Evolutionary conservation across 2,888 invertebrate species (phyloP), one percentile per base, ranked within the genome.

Genomic region (Parochlus steinenii): DNA sequence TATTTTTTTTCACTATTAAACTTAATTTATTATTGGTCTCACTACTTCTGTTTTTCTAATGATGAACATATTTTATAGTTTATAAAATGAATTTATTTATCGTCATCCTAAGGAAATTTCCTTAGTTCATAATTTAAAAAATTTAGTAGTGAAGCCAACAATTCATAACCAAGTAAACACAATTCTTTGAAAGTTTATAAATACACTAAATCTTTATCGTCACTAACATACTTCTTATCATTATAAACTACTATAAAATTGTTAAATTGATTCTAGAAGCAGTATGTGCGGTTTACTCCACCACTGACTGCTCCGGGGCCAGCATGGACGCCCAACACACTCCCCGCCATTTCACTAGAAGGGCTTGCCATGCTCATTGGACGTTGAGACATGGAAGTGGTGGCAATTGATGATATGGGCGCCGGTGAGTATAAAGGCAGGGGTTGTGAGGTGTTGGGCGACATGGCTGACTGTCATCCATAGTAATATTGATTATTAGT

Each of bases 381-480:
- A 23, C 33, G 41, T 28, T 41, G 41, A 34, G 40, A 38, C 36
- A n/a, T 36, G 35, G 20, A 36, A 32, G 49, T 49, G 39, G 37
- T 40, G 20, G 33, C 30, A 23, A 32, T 27, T 19, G 40, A 16
- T 23, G 38, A 27, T 29, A 36, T 23, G 14, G 42, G 29, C 36
- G 15, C 22, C 19, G 26, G 17, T 22, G 34, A 22, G 15, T 30
- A 36, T 5, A 31, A 22, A 4, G 30, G 36, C 7, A 12, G 10
- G 12, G 35, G 22, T 24, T 36, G 36, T 10, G 30, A 8, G 12
- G 15, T 16, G 8, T 29, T 30, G 4, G 36, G 39, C 24, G 39
- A 31, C 3, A 35, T 10, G 31, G 56, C 46, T 42, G 55, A 52
- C 43, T 57, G 57, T 57, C 57, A 58, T 52, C 57, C 57, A 38